These are phyloP conservation scores for Sylvietta virens DNA, from an alignment of 2,113 vertebrate genomes.

Conservation along the genomic window DNA sequence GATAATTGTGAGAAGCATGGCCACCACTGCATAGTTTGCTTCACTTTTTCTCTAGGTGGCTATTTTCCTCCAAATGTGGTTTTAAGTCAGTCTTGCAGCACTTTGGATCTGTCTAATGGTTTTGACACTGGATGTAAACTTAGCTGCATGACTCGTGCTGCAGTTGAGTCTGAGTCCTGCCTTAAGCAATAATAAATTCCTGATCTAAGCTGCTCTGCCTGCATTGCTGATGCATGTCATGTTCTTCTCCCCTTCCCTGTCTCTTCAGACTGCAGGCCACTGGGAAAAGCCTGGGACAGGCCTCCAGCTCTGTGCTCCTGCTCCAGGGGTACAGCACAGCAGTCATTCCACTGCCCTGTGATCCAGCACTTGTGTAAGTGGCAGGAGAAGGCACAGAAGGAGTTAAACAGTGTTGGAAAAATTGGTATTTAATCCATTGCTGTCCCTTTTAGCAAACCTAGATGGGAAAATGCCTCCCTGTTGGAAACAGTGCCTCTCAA, in stretches of 20 bases:
- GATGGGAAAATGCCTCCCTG: conserved; percentile 34
- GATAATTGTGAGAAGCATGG: not conserved
- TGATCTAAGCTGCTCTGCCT: not conserved
- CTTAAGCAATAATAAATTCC: not conserved
- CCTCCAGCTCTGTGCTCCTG: not conserved
- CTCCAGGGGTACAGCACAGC: not conserved
- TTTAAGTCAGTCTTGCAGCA: not conserved
- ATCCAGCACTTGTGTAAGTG: not conserved
- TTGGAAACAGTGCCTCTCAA: not conserved
- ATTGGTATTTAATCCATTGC: conserved; percentile 40
- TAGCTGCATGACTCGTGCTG: not conserved
- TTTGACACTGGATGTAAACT: not conserved
- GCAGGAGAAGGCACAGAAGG: not conserved
- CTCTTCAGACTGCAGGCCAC: not conserved
- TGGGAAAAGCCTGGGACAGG: not conserved
- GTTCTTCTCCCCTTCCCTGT: not conserved
- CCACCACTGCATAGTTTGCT: not conserved
- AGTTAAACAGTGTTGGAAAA: conserved; percentile 35
- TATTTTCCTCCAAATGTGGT: not conserved
- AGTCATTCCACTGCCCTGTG: not conserved
- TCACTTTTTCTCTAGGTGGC: not conserved
- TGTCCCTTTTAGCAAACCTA: conserved; percentile 37
- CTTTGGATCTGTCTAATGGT: not conserved
- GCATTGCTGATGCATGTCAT: not conserved
- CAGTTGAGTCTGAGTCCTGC: not conserved